phyloP scores from a whole-genome alignment of 2,797 vertebrate species.

The Macroramphosus scolopax region DNA sequence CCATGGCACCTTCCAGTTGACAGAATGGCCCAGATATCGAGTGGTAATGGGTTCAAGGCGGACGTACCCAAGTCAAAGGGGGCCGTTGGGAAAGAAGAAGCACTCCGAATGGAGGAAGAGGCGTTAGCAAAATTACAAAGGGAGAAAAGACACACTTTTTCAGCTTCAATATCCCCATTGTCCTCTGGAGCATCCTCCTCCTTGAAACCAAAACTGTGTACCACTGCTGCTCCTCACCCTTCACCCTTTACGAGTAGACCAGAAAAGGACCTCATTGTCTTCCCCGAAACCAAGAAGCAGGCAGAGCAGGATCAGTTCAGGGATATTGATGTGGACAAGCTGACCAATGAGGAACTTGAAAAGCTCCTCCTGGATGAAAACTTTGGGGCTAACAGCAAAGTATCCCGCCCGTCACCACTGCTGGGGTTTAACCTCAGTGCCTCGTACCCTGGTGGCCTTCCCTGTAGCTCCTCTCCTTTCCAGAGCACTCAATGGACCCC shows the following conservation, averaged over 20 bases:
- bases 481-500: slow-evolving; percentile 84
- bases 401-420: slow-evolving; percentile 70
- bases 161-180: slow-evolving; percentile 64
- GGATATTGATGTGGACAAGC: slow-evolving; percentile 88
- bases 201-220: slow-evolving; percentile 44
- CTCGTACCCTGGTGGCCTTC: slow-evolving; percentile 82
- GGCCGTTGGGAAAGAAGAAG: slow-evolving; percentile 93
- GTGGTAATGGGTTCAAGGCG: slow-evolving; percentile 87
- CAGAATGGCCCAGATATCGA: slow-evolving; percentile 94
- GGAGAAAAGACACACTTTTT: slow-evolving; percentile 77
- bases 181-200: slow-evolving; percentile 39
- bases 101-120: slow-evolving; percentile 96
- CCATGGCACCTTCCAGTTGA: slow-evolving; percentile 79
- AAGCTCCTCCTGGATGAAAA: slow-evolving; percentile 90
- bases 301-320: slow-evolving; percentile 80
- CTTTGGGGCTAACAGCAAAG: slow-evolving; percentile 83
- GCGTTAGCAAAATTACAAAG: slow-evolving; percentile 92
- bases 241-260: slow-evolving; percentile 67
- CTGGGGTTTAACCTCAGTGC: slow-evolving; percentile 84
- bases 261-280: slow-evolving; percentile 94
- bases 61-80: slow-evolving; percentile 83
- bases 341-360: slow-evolving; percentile 91
- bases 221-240: slow-evolving; percentile 65
- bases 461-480: slow-evolving; percentile 75
- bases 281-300: slow-evolving; percentile 87